Evolutionary conservation across 2,888 invertebrate genomes (phyloP), one percentile per base, ranked within the genome.

Genomic region (Caenorhabditis imperialis): DNA sequence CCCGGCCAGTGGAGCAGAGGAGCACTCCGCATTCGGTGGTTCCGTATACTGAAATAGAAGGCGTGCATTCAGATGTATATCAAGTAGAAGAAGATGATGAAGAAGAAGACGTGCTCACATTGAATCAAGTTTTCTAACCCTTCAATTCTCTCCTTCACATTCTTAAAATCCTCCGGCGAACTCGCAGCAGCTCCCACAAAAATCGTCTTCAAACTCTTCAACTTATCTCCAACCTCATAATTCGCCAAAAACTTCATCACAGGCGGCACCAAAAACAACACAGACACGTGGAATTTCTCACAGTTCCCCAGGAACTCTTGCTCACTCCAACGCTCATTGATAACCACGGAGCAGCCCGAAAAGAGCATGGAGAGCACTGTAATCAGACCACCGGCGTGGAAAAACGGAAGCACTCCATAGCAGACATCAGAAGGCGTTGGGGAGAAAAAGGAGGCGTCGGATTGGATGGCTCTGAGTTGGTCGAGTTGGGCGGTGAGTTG

Each of bases 321-420:
- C 22, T 67, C 73, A 45, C 78, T 70, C 51, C 75, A 84, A 23
- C 67, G 45, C 22, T 77, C 73, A 55, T 84, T 84, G 10, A 84
- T 51, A 12, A 82, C 18, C 16, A 83, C 48, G 12, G 70, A 79
- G 14, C 79, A 78, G 16, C 82, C 82, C n/a, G 69, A 55, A 8
- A 57, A 63, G 12, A 84, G 38, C 81, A 84, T 80, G 8, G 75
- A 67, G 33, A 79, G 77, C 8, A 79, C 62, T 20, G 85, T 84
- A 44, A 84, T 55, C 3, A 85, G 63, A 14, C 85, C 85, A 18
- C 85, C 85, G 7, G 82, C 82, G 61, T 85, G 85, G 53, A 84
- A 85, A 33, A 76, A 84, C 14, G 85, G 85, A 30, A 85, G 73
- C 23, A 82, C 77, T 42, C 85, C 83, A 45, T 77, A 78, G 38